A percentile compares a stretch with the other conserved stretches of the same genome.
Conservation (phyloP, 2,113 vertebrate species). For the Cyprinodon tularosa region DNA sequence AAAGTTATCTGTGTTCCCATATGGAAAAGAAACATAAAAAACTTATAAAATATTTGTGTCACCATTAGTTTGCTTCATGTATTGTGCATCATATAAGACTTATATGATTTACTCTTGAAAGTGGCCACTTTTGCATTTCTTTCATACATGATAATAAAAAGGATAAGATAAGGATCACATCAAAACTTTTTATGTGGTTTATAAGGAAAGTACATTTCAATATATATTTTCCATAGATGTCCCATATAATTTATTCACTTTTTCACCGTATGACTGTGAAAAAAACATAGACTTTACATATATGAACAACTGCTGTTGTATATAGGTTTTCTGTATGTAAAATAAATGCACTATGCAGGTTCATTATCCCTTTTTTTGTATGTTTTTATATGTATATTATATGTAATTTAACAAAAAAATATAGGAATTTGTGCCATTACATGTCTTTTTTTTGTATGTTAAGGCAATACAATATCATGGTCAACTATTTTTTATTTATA, state of each 20-base stretch:
- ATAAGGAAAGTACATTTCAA: conserved; percentile 3
- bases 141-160: conserved; percentile 16
- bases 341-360: background rate
- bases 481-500: too few relatives aligned
- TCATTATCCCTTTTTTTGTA: conserved; percentile 1
- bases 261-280: background rate
- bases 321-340: conserved; percentile 5
- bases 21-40: background rate
- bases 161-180: conserved; percentile 3
- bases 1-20: background rate
- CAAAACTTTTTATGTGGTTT: background rate
- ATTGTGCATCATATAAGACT: background rate
- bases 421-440: conserved; percentile 5
- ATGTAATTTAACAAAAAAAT: too few relatives aligned
- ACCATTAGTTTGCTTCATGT: background rate
- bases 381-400: background rate
- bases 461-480: background rate
- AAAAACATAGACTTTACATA: conserved; percentile 15
- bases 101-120: background rate
- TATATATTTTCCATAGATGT: background rate
- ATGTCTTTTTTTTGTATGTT: background rate
- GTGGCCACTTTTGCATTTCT: conserved; percentile 20
- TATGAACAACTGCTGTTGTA: background rate
- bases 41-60: background rate
- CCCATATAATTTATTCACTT: background rate